Base-by-base conservation (phyloP, 2,797 vertebrate genomes). In the Bradypodion ventrale region DNA sequence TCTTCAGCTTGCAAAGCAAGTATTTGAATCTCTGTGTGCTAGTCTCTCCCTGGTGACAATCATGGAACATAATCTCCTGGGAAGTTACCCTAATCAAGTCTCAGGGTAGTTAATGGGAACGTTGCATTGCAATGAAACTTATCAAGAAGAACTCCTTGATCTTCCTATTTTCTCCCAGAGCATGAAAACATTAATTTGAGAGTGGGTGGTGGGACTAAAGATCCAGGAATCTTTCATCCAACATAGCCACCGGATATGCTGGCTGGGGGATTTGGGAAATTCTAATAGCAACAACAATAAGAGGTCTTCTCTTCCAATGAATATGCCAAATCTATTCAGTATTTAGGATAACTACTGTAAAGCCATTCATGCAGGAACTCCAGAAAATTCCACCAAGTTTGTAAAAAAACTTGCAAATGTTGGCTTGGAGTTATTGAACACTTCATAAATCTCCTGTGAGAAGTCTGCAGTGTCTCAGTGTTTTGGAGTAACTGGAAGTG, bases 401-500 rank as follows among this genome's bases (percentile, higher is more conserved):
- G 32, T 19, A 56, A 46, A 37, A 49, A 19, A 62, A 82, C 13
- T 9, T 69, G 52, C 52, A 46, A 69, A 59, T n/a, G 7, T 75
- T 68, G 32, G 42, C 66, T 23, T 23, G 32, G 49, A 66, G 52
- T 68, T 76, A 73, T 73, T 16, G 60, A 66, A 80, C 32, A 35
- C 78, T 80, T 80, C 40, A 85, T 74, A 85, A 74, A 80, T 42
- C 44, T 66, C 68, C 10, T 80, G 8, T 44, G 7, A 42, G 46
- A 68, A 32, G 13, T 85, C 75, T 80, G 49, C 42, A 85, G 29
- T 69, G 21, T 44, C 27, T 69, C 52, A 44, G 77, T 62, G 72
- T 60, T 23, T 32, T 42, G 13, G 19, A 63, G 19, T 27, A 85
- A 74, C 35, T 68, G 69, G 35, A 85, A 80, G 74, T 56, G 62